These are phyloP conservation scores for Spodoptera littoralis DNA, from an alignment of 2,888 invertebrate species.

Conservation along the genomic window DNA sequence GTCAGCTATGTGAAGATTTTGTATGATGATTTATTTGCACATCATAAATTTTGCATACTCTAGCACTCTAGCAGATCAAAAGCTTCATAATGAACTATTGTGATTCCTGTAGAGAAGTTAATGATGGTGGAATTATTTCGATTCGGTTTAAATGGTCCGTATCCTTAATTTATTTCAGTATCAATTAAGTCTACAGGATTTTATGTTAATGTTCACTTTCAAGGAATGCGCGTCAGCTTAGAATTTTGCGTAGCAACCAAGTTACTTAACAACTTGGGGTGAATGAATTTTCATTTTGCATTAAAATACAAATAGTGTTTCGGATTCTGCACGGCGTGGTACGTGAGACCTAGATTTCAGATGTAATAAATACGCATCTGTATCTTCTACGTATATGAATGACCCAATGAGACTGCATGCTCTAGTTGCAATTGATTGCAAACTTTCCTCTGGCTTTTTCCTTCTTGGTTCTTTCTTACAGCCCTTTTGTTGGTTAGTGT, in stretches of 20 bases:
- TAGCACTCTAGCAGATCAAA: slow-evolving; percentile 2
- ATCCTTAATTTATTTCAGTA: slow-evolving; percentile 28
- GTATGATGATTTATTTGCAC: slow-evolving; percentile 31
- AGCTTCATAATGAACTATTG: slow-evolving; percentile 22
- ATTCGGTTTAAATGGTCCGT: too few species aligned
- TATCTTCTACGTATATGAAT: slow-evolving; percentile 49
- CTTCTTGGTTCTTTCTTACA: slow-evolving; percentile 34
- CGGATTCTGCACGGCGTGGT: slow-evolving; percentile 48
- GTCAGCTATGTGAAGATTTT: slow-evolving; percentile 30
- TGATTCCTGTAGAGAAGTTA: slow-evolving; percentile 3
- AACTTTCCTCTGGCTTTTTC: slow-evolving; percentile 44
- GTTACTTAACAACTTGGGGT: slow-evolving; percentile 50
- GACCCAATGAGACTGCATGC: slow-evolving; percentile 51
- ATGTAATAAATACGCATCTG: slow-evolving; percentile 58
- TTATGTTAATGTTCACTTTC: slow-evolving; percentile 47
- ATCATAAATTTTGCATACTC: slow-evolving; percentile 19
- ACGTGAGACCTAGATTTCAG: slow-evolving; percentile 63
- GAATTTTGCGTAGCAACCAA: slow-evolving; percentile 46
- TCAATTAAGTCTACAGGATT: slow-evolving; percentile 38
- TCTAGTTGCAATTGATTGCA: slow-evolving; percentile 49
- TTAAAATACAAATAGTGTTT: slow-evolving; percentile 56
- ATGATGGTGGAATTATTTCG: too few species aligned
- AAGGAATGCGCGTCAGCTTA: slow-evolving; percentile 45
- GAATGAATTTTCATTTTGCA: slow-evolving; percentile 56
- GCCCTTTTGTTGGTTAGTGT: slow-evolving; percentile 8